These are phyloP conservation scores for Rallus limicola DNA, from an alignment of 2,113 vertebrate species.

Conservation along the genomic window DNA sequence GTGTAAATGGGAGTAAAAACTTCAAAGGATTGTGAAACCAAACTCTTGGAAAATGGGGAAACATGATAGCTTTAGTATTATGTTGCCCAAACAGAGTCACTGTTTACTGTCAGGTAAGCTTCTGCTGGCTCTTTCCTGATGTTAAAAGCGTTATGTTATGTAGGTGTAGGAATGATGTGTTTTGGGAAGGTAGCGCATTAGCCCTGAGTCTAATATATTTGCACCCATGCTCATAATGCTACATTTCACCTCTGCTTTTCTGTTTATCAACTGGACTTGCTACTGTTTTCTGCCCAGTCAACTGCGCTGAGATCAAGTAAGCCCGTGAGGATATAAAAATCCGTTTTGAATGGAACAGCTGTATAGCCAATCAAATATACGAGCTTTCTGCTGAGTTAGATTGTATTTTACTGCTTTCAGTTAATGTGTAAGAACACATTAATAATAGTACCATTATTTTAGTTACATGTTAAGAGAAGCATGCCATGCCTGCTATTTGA, in stretches of 20 bases:
- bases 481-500: neutral
- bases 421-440: neutral
- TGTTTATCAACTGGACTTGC: fast-evolving
- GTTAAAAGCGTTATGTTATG: neutral
- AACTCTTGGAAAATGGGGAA: slow-evolving; percentile 56
- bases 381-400: neutral
- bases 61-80: slow-evolving; percentile 42
- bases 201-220: slow-evolving; percentile 26
- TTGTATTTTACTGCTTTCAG: neutral
- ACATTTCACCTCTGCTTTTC: neutral
- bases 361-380: neutral
- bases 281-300: neutral
- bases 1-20: slow-evolving; percentile 32
- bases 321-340: neutral
- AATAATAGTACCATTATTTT: neutral
- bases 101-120: slow-evolving; percentile 36
- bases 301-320: slow-evolving; percentile 63
- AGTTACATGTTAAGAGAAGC: neutral
- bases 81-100: slow-evolving; percentile 58
- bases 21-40: slow-evolving; percentile 29
- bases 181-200: neutral
- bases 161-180: neutral
- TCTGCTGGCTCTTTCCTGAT: slow-evolving; percentile 29
- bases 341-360: neutral
- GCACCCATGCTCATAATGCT: neutral